A percentile compares a stretch with the other conserved stretches of the same genome.
These are phyloP conservation scores for Urosaurus nigricauda DNA, from an alignment of 2,797 vertebrate species.

Conservation along the genomic window DNA sequence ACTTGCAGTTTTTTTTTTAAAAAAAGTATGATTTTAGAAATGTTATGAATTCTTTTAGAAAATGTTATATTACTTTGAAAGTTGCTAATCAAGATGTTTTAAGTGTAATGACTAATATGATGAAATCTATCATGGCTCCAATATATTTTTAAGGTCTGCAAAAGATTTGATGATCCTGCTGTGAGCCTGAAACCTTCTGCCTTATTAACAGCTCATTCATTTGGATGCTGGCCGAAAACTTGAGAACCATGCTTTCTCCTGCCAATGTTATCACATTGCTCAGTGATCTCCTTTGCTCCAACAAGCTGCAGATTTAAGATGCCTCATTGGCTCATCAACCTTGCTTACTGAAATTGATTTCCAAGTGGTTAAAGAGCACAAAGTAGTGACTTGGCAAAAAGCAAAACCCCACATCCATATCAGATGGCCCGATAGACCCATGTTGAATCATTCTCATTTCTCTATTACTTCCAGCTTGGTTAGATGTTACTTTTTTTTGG, in stretches of 20 bases:
- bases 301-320: background rate
- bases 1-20: too few species aligned
- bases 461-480: slow-evolving; percentile 25
- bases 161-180: slow-evolving; percentile 5
- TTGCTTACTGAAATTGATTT: background rate
- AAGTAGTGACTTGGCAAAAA: background rate
- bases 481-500: slow-evolving; percentile 32
- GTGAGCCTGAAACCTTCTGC: slow-evolving; percentile 33
- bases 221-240: slow-evolving; percentile 11
- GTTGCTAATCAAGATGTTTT: background rate
- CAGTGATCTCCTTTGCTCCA: slow-evolving; percentile 4
- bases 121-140: background rate
- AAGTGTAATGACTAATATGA: background rate
- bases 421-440: background rate
- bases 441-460: slow-evolving; percentile 3
- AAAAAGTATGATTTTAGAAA: background rate
- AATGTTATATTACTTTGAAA: background rate
- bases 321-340: background rate
- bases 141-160: slow-evolving; percentile 20
- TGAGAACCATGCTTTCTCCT: slow-evolving; percentile 31
- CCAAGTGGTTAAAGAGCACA: background rate
- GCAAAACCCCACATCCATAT: fast-evolving
- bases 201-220: slow-evolving; percentile 41
- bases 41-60: background rate
- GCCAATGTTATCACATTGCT: background rate